Percentiles rank a stretch among this genome's conserved stretches.
Conservation (phyloP, 1,140 invertebrate species). For the Dendroctonus ponderosae region DNA sequence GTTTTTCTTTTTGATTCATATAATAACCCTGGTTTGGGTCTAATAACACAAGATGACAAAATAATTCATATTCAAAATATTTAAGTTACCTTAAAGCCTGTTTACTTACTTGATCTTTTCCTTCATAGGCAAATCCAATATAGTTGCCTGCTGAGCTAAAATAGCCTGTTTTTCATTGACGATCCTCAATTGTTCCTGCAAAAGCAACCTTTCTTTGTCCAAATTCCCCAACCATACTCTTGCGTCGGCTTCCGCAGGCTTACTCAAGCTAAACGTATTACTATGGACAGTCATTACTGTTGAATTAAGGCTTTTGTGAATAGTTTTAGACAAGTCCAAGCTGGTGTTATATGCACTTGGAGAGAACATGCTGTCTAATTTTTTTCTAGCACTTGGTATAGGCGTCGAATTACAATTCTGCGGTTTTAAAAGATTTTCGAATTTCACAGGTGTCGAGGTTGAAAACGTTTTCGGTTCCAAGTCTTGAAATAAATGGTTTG, state of each 20-base stretch:
- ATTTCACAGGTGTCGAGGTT: slow-evolving; percentile 21
- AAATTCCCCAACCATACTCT: slow-evolving; percentile 30
- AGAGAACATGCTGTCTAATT: neutral
- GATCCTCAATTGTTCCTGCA: slow-evolving; percentile 37
- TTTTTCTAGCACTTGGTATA: slow-evolving; percentile 21
- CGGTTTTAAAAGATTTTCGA: slow-evolving; percentile 7
- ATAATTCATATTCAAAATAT: neutral
- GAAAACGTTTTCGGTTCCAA: slow-evolving; percentile 15
- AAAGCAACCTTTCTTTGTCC: slow-evolving; percentile 18
- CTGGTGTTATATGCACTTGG: neutral
- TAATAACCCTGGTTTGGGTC: slow-evolving; percentile 36
- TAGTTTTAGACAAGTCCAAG: neutral
- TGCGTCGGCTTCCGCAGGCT: slow-evolving; percentile 26
- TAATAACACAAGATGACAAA: slow-evolving; percentile 24
- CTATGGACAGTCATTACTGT: slow-evolving; percentile 2
- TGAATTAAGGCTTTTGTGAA: neutral
- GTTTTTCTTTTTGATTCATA: slow-evolving; percentile 30
- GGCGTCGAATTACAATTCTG: slow-evolving; percentile 23
- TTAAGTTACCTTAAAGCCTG: slow-evolving; percentile 3
- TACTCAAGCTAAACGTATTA: slow-evolving; percentile 10
- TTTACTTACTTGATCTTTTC: slow-evolving; percentile 12
- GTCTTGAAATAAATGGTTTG: slow-evolving; percentile 41
- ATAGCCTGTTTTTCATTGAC: slow-evolving; percentile 26
- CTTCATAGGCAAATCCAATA: slow-evolving; percentile 14
- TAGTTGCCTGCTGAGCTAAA: slow-evolving; percentile 22